Conservation (phyloP, 2,888 invertebrate genomes). For the Onthophagus sagittarius region DNA sequence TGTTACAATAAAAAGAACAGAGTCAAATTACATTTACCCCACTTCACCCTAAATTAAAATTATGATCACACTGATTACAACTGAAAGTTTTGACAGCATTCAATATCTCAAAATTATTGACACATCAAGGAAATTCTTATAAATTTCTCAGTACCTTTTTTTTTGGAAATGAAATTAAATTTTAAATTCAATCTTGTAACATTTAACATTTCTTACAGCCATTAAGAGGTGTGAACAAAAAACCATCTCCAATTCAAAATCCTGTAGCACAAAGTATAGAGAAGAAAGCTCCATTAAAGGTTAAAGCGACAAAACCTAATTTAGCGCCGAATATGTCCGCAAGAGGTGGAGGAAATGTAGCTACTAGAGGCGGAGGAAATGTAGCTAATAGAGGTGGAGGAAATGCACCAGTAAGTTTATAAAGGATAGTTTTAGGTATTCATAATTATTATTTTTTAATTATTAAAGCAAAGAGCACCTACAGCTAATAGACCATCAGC, state of each 20-base stretch:
- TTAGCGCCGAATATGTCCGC: too few relatives aligned
- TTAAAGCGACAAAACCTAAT: not conserved
- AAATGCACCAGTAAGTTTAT: too few relatives aligned
- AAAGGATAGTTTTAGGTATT: not conserved
- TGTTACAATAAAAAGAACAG: too few relatives aligned
- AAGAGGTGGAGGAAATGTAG: too few relatives aligned
- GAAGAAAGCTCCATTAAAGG: not conserved
- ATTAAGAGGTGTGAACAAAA: not conserved
- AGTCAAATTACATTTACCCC: too few relatives aligned
- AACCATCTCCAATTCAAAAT: not conserved
- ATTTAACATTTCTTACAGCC: not conserved
- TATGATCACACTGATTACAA: not conserved
- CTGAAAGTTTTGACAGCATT: not conserved
- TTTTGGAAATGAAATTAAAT: not conserved
- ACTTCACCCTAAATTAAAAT: too few relatives aligned
- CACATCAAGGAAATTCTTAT: not conserved
- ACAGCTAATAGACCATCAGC: conserved; percentile 37
- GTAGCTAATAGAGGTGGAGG: too few relatives aligned
- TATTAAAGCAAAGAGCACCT: conserved; percentile 29
- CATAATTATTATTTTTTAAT: not conserved
- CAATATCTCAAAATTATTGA: not conserved
- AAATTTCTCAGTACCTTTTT: not conserved
- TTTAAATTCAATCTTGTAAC: too few relatives aligned
- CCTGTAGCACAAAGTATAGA: too few relatives aligned
- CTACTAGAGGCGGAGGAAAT: too few relatives aligned